Base-by-base conservation (phyloP, 2,888 invertebrate genomes). In the Eupeodes latifasciatus region DNA sequence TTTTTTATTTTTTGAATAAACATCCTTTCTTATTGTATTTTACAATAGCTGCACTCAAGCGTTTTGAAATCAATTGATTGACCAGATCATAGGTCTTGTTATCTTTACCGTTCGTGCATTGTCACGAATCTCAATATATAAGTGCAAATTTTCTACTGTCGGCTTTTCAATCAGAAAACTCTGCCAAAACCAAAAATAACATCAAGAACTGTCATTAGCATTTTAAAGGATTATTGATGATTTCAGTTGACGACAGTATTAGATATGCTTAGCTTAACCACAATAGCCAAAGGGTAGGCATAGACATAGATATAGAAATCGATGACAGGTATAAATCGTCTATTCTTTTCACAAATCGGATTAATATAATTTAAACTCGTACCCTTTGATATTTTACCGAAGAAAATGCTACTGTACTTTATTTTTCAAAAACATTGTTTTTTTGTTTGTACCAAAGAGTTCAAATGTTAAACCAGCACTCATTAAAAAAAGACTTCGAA, bases 191-290 rank as follows among this genome's bases (percentile, higher is more conserved):
- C 27, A 44, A 69, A 59, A 66, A 62, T 47, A 61, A 61, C 16
- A 57, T 44, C 71, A 67, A 74, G n/a, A 53, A 14, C 62, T 69
- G 62, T 53, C 82, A 86, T 74, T 62, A 44, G 51, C 67, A 74
- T 64, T 69, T 44, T 9, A 86, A 82, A 79, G 80, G 82, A 86
- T 86, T 86, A 86, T 86, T 82, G 82, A 86, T 86, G 74, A 82
- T 75, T 53, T 36, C 66, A 44, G 49, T 78, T 36, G 10, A 44
- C n/a, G 71, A 14, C 67, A 79, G 49, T 61, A 55, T 67, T 81
- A 67, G 34, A 62, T 44, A 49, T 55, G 47, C 53, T 53, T 40
- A 69, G 12, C 36, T 51, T 14, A 76, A 64, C 69, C 57, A 81
- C 78, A 82, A 85, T 82, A 74, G 77, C 51, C 55, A 27, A 51